Percentiles rank a stretch among this genome's conserved stretches.
Evolutionary conservation across 2,888 invertebrate species (phyloP).

Genomic region (Metellina segmentata): DNA sequence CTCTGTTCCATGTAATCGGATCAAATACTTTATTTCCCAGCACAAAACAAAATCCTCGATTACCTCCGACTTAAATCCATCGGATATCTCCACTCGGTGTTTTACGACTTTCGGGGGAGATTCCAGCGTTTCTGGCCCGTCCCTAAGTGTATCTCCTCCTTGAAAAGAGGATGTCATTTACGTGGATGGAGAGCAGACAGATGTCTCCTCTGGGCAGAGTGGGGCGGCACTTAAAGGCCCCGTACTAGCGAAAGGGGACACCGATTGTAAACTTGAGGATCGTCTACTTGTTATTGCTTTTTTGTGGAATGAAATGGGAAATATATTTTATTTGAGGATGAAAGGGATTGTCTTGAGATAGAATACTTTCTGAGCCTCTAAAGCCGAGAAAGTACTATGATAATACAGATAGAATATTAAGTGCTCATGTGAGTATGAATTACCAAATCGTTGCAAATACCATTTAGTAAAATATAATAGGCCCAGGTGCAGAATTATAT

Average conservation of each 20-base stretch:
- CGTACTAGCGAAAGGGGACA: not conserved
- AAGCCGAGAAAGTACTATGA: too few species aligned
- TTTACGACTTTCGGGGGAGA: not conserved
- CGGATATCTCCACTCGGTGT: not conserved
- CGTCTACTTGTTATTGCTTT: too few species aligned
- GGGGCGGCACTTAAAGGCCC: not conserved
- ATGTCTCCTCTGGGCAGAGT: conserved; percentile 28
- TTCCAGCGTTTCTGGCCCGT: not conserved
- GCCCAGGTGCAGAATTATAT: too few species aligned
- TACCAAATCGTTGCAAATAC: too few species aligned
- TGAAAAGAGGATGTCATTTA: conserved; percentile 33
- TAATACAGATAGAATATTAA: too few species aligned
- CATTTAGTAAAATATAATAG: too few species aligned
- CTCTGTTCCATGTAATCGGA: not conserved
- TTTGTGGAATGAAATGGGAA: too few species aligned
- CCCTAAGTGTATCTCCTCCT: conserved; percentile 3
- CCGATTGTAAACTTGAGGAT: too few species aligned
- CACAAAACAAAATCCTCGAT: not conserved
- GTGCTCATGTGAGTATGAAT: too few species aligned
- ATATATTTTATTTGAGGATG: too few species aligned
- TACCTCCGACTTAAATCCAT: conserved; percentile 8
- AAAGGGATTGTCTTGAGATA: too few species aligned
- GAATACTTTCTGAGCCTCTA: too few species aligned
- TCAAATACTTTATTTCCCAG: not conserved
- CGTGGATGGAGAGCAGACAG: conserved; percentile 7